phyloP scores from a whole-genome alignment of 2,888 invertebrate genomes.

The Lasioglossum figueresi region DNA sequence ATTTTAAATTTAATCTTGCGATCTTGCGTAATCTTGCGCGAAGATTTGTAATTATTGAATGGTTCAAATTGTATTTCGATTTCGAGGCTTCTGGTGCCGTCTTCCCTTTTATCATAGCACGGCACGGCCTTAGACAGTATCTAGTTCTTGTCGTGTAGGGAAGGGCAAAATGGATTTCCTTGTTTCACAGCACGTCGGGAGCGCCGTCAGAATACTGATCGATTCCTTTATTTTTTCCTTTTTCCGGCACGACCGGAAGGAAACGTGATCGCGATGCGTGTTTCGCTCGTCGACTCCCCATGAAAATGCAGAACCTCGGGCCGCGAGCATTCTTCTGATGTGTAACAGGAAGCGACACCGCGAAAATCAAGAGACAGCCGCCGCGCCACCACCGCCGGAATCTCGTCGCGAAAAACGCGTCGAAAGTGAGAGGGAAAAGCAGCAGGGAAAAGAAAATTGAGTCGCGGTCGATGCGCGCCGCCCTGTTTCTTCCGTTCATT shows the following conservation, averaged over 20 bases:
- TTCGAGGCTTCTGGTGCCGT: no score
- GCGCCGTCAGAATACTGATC: not conserved
- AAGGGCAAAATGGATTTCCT: conserved; percentile 7
- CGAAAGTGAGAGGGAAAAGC: not conserved
- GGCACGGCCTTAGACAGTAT: not conserved
- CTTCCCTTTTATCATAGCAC: no score
- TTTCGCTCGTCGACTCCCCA: not conserved
- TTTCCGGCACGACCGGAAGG: not conserved
- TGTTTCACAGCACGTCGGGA: not conserved
- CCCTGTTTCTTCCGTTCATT: not conserved
- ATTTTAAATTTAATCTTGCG: no score
- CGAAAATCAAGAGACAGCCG: not conserved
- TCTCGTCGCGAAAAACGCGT: not conserved
- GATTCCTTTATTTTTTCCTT: not conserved
- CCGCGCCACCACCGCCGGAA: not conserved
- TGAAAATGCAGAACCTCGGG: not conserved
- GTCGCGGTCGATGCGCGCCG: not conserved
- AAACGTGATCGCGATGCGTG: not conserved
- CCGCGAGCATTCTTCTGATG: not conserved
- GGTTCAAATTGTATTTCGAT: no score
- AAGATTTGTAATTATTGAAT: no score
- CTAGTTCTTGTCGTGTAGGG: not conserved
- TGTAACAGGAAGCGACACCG: not conserved
- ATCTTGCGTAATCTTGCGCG: no score
- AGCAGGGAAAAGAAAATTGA: not conserved